phyloP scores from a whole-genome alignment of 2,888 invertebrate genomes.

The Patella pellucida region DNA sequence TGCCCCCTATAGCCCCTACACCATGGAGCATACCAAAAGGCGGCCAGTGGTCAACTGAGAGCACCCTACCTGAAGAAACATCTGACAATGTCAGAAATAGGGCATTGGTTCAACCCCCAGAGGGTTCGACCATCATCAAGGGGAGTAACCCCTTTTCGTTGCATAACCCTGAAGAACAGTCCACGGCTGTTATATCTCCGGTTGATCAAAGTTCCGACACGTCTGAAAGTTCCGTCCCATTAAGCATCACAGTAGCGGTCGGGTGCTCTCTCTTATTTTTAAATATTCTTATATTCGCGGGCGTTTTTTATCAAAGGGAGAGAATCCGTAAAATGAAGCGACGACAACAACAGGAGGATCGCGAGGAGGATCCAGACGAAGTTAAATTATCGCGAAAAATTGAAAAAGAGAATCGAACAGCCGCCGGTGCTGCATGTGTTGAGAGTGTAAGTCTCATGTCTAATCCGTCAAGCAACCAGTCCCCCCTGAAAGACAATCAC shows the following conservation, averaged over 20 bases:
- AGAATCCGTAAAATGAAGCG: constrained; percentile 56
- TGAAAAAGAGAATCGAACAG: constrained; percentile 32
- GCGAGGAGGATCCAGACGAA: constrained; percentile 34
- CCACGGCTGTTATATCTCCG: neutral
- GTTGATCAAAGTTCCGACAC: constrained; percentile 9
- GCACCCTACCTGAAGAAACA: constrained; percentile 19
- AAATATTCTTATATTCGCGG: constrained; percentile 93
- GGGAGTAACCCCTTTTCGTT: constrained; percentile 12
- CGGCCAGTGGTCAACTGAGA: constrained; percentile 19
- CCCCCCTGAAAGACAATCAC: constrained; percentile 18
- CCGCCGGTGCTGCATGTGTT: constrained; percentile 20
- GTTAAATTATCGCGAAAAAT: constrained; percentile 32
- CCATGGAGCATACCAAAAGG: constrained; percentile 17
- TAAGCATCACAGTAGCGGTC: constrained; percentile 81
- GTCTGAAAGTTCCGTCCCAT: constrained; percentile 48
- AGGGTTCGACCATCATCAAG: constrained; percentile 6
- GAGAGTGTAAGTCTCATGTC: constrained; percentile 38
- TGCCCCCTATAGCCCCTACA: constrained; percentile 47
- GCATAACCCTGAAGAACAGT: neutral
- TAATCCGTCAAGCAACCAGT: constrained; percentile 19
- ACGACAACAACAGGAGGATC: constrained; percentile 33
- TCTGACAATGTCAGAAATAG: constrained; percentile 21
- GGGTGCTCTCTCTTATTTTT: constrained; percentile 92
- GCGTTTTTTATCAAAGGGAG: constrained; percentile 87
- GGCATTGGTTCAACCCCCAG: neutral